Conservation (phyloP, 1,140 invertebrate species). For the Diplogasteroides magnus region DNA sequence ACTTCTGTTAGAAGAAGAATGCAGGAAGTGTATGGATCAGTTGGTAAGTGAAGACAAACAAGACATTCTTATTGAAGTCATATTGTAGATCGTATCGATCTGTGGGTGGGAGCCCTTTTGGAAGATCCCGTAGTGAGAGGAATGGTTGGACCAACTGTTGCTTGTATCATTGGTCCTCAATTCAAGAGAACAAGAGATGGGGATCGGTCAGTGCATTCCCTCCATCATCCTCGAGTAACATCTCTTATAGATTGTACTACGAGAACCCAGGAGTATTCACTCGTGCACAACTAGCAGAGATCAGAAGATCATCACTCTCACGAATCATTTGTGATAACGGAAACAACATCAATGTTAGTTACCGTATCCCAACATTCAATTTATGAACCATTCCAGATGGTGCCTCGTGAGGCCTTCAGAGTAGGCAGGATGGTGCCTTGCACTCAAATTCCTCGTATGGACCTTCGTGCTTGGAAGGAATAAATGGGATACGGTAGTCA, state of each 20-base stretch:
- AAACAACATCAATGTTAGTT: conserved; percentile 61
- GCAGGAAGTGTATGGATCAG: conserved; percentile 38
- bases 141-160: conserved; percentile 69
- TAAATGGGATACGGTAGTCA: too few relatives aligned
- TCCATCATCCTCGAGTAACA: conserved; percentile 1
- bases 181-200: conserved; percentile 67
- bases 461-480: conserved; percentile 49
- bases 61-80: background rate
- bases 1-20: conserved; percentile 38
- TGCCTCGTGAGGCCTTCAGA: conserved; percentile 63
- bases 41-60: conserved; percentile 8
- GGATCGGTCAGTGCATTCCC: conserved; percentile 58
- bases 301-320: conserved; percentile 68
- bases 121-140: conserved; percentile 51
- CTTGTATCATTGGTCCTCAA: conserved; percentile 91
- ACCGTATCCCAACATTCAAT: conserved; percentile 13
- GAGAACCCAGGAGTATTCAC: conserved; percentile 81
- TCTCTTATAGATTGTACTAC: conserved; percentile 73
- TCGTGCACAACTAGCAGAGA: conserved; percentile 67
- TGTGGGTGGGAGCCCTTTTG: conserved; percentile 50
- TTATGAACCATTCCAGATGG: conserved; percentile 52
- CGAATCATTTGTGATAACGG: conserved; percentile 74
- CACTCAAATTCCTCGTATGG: conserved; percentile 52
- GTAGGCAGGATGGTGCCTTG: conserved; percentile 46
- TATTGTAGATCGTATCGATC: conserved; percentile 47